A percentile compares a stretch with the other conserved stretches of the same genome.
Evolutionary conservation across 64 coral and sea anemone species (phyloP).

Genomic region (Stichodactyla mertensii): DNA sequence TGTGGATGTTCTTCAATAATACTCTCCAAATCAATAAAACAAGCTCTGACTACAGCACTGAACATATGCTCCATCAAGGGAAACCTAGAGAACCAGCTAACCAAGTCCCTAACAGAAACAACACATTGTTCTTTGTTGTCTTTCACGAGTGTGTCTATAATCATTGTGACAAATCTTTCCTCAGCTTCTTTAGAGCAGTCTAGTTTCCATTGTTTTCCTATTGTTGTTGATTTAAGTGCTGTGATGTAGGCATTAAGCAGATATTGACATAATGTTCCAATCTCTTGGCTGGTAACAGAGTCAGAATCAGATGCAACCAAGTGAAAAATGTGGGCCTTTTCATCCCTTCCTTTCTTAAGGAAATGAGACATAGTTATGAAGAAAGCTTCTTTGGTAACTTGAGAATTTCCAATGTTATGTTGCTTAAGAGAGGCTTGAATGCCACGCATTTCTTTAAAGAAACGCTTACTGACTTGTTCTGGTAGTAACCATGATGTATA

Average conservation of each 20-base stretch:
- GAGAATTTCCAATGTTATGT: neutral
- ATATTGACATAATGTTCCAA: constrained; percentile 33
- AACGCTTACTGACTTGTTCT: constrained; percentile 30
- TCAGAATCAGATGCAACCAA: constrained; percentile 62
- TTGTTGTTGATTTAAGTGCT: constrained; percentile 65
- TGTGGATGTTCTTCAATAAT: constrained; percentile 65
- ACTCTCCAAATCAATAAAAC: constrained; percentile 67
- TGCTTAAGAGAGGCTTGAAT: constrained; percentile 38
- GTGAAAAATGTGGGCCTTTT: constrained; percentile 73
- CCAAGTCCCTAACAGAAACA: constrained; percentile 57
- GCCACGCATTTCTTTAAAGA: constrained; percentile 58
- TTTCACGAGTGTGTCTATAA: constrained; percentile 43
- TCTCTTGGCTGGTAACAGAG: constrained; percentile 51
- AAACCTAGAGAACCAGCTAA: constrained; percentile 63
- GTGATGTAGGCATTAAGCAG: constrained; percentile 61
- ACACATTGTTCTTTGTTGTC: constrained; percentile 51
- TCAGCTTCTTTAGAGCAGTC: constrained; percentile 42
- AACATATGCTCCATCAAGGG: constrained; percentile 72
- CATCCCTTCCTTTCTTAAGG: constrained; percentile 52
- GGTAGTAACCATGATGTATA: constrained; percentile 46
- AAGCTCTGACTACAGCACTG: constrained; percentile 60
- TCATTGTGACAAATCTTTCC: constrained; percentile 74
- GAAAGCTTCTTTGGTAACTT: constrained; percentile 65
- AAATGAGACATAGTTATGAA: constrained; percentile 58
- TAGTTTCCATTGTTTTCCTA: constrained; percentile 60